Percentiles rank a stretch among this genome's conserved stretches.
These are phyloP conservation scores for Drosophila prosaltans DNA, from an alignment of 1,140 invertebrate genomes.

Conservation along the genomic window DNA sequence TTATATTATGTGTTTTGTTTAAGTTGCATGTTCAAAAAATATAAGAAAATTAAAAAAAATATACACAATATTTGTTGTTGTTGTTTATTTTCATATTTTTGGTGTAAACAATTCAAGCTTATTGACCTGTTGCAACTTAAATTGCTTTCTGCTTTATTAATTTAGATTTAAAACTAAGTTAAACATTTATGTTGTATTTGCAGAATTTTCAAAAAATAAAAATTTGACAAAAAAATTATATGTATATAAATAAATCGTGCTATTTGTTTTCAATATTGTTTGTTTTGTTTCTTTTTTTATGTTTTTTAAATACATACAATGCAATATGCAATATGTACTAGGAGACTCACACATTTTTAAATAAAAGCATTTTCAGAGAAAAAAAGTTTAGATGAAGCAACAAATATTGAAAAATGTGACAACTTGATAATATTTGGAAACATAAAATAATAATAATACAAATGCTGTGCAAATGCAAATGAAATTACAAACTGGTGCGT, in stretches of 20 bases:
- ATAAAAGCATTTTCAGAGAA: conserved; percentile 52
- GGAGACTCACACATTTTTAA: conserved; percentile 50
- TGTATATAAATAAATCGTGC: conserved; percentile 47
- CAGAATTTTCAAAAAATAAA: conserved; percentile 64
- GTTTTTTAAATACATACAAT: conserved; percentile 35
- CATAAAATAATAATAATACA: conserved; percentile 30
- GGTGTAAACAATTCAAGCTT: conserved; percentile 79
- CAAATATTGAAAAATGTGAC: conserved; percentile 18
- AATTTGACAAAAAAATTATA: conserved; percentile 59
- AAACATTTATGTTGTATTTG: conserved; percentile 63
- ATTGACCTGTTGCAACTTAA: conserved; percentile 68
- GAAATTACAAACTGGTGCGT: conserved; percentile 67
- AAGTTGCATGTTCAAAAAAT: conserved; percentile 48
- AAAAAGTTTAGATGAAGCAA: not conserved
- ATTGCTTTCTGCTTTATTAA: conserved; percentile 47
- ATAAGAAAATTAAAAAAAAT: conserved; percentile 62
- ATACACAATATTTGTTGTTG: conserved; percentile 56
- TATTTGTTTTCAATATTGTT: not conserved
- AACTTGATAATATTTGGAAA: conserved; percentile 17
- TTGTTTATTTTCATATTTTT: conserved; percentile 80
- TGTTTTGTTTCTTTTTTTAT: too few species aligned
- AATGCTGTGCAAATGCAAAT: conserved; percentile 74
- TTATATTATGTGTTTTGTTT: not conserved
- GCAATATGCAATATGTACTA: conserved; percentile 48
- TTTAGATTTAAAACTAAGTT: conserved; percentile 69